Evolutionary conservation across 2,888 invertebrate species (phyloP).

Genomic region (Pyrocoelia pectoralis): DNA sequence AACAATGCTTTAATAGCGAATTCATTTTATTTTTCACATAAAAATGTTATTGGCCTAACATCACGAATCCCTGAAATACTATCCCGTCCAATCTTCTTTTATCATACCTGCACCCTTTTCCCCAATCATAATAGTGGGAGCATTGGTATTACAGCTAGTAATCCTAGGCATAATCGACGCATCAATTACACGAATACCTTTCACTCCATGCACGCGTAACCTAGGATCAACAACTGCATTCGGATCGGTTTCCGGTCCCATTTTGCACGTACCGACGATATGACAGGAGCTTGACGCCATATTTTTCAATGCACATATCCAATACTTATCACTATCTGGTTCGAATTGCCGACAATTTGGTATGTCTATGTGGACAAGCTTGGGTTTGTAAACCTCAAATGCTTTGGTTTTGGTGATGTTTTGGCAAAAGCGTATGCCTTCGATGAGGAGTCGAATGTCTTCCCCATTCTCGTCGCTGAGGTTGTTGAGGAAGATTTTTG

Average conservation of each 20-base stretch:
- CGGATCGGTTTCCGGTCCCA: slow-evolving; percentile 78
- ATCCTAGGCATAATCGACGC: slow-evolving; percentile 90
- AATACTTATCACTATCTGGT: slow-evolving; percentile 60
- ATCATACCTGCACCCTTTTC: slow-evolving; percentile 90
- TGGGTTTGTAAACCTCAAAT: neutral
- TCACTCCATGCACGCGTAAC: slow-evolving; percentile 78
- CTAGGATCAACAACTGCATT: slow-evolving; percentile 77
- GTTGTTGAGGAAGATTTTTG: slow-evolving; percentile 70
- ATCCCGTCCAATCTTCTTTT: slow-evolving; percentile 78
- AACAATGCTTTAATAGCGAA: too few relatives aligned
- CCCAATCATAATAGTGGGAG: slow-evolving; percentile 88
- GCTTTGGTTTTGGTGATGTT: slow-evolving; percentile 8
- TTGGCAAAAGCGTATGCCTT: slow-evolving; percentile 2
- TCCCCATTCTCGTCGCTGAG: slow-evolving; percentile 52
- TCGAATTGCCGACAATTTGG: slow-evolving; percentile 48
- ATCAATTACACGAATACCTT: slow-evolving; percentile 80
- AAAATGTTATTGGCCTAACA: too few relatives aligned
- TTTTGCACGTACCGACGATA: slow-evolving; percentile 64
- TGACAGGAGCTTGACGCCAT: slow-evolving; percentile 34
- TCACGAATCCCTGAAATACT: neutral
- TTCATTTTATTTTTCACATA: too few relatives aligned
- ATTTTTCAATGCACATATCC: slow-evolving; percentile 61
- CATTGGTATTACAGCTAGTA: slow-evolving; percentile 91
- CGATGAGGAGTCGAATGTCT: slow-evolving; percentile 3
- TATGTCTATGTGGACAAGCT: neutral